Percentiles rank a stretch among this genome's conserved stretches.
phyloP scores from a whole-genome alignment of 2,888 invertebrate genomes.

The Osmoderma eremita region DNA sequence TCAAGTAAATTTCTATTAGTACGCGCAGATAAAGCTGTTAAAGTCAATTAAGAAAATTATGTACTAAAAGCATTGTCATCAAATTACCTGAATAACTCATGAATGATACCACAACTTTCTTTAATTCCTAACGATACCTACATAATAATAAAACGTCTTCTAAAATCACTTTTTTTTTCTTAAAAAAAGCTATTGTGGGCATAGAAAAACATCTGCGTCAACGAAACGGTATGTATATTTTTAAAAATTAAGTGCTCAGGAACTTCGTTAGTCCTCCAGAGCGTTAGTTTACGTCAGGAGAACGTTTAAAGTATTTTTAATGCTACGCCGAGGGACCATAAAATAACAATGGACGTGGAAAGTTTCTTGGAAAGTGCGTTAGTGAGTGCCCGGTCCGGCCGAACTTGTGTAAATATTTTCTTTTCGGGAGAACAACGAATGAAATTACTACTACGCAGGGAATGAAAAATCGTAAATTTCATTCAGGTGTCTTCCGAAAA shows the following conservation, averaged over 20 bases:
- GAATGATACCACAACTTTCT: no score
- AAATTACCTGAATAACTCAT: no score
- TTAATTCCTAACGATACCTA: no score
- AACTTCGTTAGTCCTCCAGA: constrained; percentile 8
- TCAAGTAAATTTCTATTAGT: no score
- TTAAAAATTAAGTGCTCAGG: constrained; percentile 13
- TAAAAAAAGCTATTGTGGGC: no score
- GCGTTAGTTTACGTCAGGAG: constrained; percentile 21
- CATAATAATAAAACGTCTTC: no score
- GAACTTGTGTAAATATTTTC: constrained; percentile 29
- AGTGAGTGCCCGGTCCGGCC: neutral
- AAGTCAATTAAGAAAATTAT: no score
- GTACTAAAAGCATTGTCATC: no score
- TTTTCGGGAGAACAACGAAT: neutral
- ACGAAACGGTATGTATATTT: neutral
- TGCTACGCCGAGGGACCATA: constrained; percentile 9
- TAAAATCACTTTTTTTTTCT: no score
- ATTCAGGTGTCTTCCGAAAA: constrained; percentile 19
- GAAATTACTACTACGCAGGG: neutral
- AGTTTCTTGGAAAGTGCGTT: constrained; percentile 1
- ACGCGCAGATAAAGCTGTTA: no score
- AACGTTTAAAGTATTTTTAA: constrained; percentile 29
- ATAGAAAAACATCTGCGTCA: no score
- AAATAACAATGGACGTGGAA: constrained; percentile 24
- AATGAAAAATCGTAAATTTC: constrained; percentile 8